These are phyloP conservation scores for Ganaspis sp. DNA, from an alignment of 1,140 invertebrate genomes.

Conservation along the genomic window DNA sequence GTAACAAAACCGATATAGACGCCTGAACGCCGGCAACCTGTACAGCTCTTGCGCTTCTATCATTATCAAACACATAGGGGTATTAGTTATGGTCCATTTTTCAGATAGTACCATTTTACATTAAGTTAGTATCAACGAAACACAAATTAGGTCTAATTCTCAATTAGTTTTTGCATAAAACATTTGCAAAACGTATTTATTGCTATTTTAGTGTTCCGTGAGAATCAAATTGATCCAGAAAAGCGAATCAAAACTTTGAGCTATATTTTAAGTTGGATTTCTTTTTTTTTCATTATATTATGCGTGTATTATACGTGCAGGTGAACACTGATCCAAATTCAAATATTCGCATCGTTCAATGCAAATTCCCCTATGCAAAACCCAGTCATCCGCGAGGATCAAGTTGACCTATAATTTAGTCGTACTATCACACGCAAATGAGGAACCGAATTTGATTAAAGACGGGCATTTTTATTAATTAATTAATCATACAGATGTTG, in stretches of 20 bases:
- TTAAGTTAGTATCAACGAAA: too few relatives aligned
- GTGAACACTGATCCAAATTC: constrained; percentile 46
- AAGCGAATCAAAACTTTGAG: not conserved
- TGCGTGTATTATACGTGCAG: not conserved
- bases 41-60: not conserved
- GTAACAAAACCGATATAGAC: not conserved
- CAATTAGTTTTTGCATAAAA: too few relatives aligned
- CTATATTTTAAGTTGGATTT: too few relatives aligned
- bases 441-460: not conserved
- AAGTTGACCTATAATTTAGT: constrained; percentile 18
- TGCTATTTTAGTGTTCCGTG: too few relatives aligned
- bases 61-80: not conserved
- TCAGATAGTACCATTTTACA: too few relatives aligned
- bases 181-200: too few relatives aligned
- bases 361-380: constrained; percentile 60
- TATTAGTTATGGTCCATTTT: not conserved
- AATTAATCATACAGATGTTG: too few relatives aligned
- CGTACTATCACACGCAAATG: not conserved
- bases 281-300: constrained; percentile 1
- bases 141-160: too few relatives aligned
- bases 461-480: too few relatives aligned
- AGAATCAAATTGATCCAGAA: too few relatives aligned
- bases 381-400: constrained; percentile 54
- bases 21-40: constrained; percentile 1
- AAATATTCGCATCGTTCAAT: constrained; percentile 53